Conservation (phyloP, 2,888 invertebrate species). For the Parapristionchus giblindavisi region DNA sequence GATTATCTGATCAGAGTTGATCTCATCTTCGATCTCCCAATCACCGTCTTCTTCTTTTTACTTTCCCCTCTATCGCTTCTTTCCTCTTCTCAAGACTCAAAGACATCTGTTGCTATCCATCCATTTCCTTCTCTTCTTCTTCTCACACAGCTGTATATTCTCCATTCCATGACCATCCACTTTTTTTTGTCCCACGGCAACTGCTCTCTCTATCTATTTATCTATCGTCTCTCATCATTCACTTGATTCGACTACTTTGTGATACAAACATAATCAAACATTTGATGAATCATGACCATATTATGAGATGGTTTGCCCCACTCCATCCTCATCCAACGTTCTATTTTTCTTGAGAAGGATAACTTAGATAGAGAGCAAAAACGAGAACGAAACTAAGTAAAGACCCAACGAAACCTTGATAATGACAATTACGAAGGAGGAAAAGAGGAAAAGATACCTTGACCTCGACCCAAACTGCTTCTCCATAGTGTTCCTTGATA, state of each 20-base stretch:
- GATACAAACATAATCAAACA: too few relatives aligned
- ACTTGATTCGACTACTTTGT: too few relatives aligned
- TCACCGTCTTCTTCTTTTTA: not conserved
- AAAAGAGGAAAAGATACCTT: constrained; percentile 45
- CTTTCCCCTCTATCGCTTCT: not conserved
- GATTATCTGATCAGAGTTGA: too few relatives aligned
- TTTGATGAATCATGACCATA: too few relatives aligned
- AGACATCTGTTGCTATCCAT: not conserved
- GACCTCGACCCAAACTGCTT: constrained; percentile 81
- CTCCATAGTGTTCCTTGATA: constrained; percentile 90
- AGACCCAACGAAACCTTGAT: too few relatives aligned
- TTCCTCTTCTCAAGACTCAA: not conserved
- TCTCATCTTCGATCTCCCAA: not conserved
- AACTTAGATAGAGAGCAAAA: too few relatives aligned
- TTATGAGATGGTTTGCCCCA: too few relatives aligned
- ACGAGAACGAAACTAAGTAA: too few relatives aligned
- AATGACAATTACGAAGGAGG: too few relatives aligned
- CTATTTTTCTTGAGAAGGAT: too few relatives aligned
- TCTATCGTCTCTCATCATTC: not conserved
- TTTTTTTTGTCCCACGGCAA: too few relatives aligned
- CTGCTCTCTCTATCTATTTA: not conserved
- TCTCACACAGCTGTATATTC: not conserved
- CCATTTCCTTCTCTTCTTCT: constrained; percentile 1
- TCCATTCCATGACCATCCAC: not conserved
- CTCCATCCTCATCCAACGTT: too few relatives aligned